Evolutionary conservation across 2,797 vertebrate genomes (phyloP).

Genomic region (Poecilia gillii): DNA sequence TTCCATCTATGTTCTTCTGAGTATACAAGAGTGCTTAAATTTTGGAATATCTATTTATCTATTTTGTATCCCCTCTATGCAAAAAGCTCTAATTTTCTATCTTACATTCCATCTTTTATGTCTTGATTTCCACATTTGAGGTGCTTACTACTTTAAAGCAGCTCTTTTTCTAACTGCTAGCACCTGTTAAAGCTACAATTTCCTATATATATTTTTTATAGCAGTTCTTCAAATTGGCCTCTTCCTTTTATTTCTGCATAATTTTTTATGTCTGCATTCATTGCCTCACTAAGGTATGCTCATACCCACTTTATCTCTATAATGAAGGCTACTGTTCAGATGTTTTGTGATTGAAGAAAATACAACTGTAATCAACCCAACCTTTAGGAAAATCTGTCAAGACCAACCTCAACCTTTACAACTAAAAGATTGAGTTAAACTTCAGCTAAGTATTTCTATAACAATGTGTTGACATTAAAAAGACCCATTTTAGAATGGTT

Average conservation of each 20-base stretch:
- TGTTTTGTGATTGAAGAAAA: slow-evolving; percentile 83
- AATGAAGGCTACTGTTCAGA: slow-evolving; percentile 79
- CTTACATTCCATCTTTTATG: background rate
- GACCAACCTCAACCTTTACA: background rate
- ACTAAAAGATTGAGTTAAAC: background rate
- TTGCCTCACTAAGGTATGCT: background rate
- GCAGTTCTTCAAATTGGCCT: background rate
- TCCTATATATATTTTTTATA: background rate
- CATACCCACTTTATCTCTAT: slow-evolving; percentile 75
- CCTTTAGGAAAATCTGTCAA: slow-evolving; percentile 34
- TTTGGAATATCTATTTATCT: background rate
- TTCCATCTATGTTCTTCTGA: background rate
- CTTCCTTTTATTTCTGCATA: background rate
- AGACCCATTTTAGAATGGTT: background rate
- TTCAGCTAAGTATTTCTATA: background rate
- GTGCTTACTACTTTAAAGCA: background rate
- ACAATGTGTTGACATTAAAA: background rate
- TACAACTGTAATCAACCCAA: slow-evolving; percentile 82
- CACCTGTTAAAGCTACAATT: background rate
- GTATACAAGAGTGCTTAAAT: slow-evolving; percentile 2
- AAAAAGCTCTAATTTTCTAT: background rate
- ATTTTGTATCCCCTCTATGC: background rate
- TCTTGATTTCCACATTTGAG: background rate
- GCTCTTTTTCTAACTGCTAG: background rate
- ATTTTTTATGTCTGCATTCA: background rate